These are phyloP conservation scores for Brenthis ino DNA, from an alignment of 2,888 invertebrate genomes.

Conservation along the genomic window DNA sequence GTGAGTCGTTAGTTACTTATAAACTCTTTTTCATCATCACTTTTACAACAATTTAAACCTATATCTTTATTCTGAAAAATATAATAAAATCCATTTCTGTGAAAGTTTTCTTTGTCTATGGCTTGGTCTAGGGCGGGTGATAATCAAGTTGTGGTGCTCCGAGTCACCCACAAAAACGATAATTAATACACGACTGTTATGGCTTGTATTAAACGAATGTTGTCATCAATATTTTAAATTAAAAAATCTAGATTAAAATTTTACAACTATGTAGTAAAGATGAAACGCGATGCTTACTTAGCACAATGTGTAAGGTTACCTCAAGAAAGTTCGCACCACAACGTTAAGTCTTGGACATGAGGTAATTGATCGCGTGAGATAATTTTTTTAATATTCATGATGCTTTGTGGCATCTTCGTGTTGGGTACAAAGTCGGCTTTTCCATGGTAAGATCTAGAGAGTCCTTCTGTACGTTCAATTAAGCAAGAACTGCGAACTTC, in stretches of 20 bases:
- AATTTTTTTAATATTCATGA: slow-evolving; percentile 69
- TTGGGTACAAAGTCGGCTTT: slow-evolving; percentile 45
- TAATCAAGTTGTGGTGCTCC: slow-evolving; percentile 57
- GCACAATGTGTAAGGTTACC: not conserved
- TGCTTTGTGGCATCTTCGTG: slow-evolving; percentile 53
- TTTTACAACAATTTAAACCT: not conserved
- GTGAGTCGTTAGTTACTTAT: no score
- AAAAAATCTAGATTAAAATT: no score
- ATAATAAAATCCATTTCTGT: not conserved
- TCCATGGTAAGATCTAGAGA: slow-evolving; percentile 30
- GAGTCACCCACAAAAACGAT: slow-evolving; percentile 63
- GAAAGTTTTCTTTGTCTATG: slow-evolving; percentile 2
- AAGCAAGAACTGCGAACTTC: slow-evolving; percentile 31
- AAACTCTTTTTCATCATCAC: not conserved
- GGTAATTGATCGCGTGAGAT: slow-evolving; percentile 64
- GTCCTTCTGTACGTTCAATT: slow-evolving; percentile 29
- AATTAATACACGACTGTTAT: slow-evolving; percentile 48
- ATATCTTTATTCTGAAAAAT: not conserved
- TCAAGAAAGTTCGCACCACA: slow-evolving; percentile 17
- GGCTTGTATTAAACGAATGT: not conserved
- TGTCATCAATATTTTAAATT: not conserved
- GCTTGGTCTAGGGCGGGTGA: slow-evolving; percentile 52
- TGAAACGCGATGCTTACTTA: not conserved
- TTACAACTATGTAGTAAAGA: no score
- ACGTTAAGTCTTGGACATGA: slow-evolving; percentile 41